Conservation (phyloP, 2,113 vertebrate species). For the Cinclus mexicanus region DNA sequence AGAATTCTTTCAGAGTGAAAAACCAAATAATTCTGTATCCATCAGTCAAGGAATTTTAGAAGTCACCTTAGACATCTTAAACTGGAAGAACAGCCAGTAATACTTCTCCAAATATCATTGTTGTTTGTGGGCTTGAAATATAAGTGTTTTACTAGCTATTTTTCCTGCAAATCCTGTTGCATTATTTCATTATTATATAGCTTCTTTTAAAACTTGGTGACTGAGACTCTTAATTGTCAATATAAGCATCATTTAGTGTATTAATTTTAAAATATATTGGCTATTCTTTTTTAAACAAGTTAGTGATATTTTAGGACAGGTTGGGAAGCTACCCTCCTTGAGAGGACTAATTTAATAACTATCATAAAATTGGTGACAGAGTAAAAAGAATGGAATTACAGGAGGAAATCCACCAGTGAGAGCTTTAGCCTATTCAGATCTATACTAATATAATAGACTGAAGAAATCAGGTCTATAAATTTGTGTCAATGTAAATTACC, state of each 20-base stretch:
- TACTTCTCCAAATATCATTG: neutral
- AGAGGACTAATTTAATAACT: neutral
- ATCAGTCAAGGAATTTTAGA: neutral
- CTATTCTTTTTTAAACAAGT: neutral
- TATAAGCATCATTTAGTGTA: neutral
- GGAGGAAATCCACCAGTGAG: neutral
- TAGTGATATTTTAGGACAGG: neutral
- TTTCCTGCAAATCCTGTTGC: neutral
- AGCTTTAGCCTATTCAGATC: neutral
- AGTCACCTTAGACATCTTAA: neutral
- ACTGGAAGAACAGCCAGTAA: neutral
- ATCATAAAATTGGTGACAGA: neutral
- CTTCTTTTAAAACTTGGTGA: neutral
- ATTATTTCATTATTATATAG: neutral
- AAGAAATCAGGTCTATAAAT: conserved; percentile 47
- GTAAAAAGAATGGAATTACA: conserved; percentile 1
- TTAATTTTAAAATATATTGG: neutral
- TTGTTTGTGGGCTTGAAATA: neutral
- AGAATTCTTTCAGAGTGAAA: neutral
- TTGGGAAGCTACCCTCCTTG: neutral
- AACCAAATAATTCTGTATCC: neutral
- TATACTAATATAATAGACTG: neutral
- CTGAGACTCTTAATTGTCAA: neutral
- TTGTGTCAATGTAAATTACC: neutral
- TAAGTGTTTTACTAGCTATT: neutral